phyloP scores from a whole-genome alignment of 2,113 vertebrate genomes.

The Himantopus leucocephalus region DNA sequence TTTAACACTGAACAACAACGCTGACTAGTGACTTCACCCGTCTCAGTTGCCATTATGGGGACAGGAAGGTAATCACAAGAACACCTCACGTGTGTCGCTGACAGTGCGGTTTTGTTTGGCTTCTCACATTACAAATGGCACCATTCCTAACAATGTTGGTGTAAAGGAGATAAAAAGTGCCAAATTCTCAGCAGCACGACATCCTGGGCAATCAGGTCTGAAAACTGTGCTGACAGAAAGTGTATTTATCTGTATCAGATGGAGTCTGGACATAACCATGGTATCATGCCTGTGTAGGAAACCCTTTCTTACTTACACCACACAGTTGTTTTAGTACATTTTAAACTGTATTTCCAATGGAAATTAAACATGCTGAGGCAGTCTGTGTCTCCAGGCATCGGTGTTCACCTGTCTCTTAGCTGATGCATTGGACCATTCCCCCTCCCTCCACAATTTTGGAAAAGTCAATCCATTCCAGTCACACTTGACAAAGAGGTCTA shows the following conservation, averaged over 20 bases:
- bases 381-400: rapidly evolving
- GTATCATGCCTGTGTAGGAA: neutral
- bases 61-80: conserved; percentile 38
- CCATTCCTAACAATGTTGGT: neutral
- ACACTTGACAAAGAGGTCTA: neutral
- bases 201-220: neutral
- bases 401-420: neutral
- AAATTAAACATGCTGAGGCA: neutral
- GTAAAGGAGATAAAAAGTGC: neutral
- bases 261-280: neutral
- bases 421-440: rapidly evolving
- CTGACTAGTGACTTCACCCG: neutral
- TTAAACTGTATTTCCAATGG: neutral
- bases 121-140: neutral
- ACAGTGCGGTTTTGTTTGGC: neutral
- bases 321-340: neutral
- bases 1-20: neutral
- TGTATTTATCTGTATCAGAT: neutral
- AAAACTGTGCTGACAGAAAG: neutral
- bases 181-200: neutral
- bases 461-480: neutral
- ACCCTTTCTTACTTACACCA: neutral
- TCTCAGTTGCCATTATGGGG: neutral
- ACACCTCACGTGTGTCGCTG: neutral
- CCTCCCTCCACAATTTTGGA: neutral